Evolutionary conservation across 2,113 vertebrate species (phyloP).

Genomic region (Hippoglossus stenolepis): DNA sequence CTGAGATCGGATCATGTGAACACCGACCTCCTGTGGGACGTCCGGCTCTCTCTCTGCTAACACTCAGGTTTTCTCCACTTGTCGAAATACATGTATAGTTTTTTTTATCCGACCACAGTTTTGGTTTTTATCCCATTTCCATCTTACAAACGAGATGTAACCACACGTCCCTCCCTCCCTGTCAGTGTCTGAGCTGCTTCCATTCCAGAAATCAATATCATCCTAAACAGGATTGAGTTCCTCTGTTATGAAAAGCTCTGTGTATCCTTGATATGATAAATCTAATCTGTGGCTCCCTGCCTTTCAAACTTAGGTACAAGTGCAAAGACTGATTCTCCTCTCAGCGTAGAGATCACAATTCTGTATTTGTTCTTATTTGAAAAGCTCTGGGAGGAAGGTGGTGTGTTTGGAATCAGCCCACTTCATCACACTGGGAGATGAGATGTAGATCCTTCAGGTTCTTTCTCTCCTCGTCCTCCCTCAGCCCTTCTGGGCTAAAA

Average conservation of each 20-base stretch:
- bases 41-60: too few relatives aligned
- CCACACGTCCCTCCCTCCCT: too few relatives aligned
- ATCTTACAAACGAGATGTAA: too few relatives aligned
- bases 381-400: too few relatives aligned
- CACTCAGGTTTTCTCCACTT: too few relatives aligned
- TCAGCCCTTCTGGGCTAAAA: slow-evolving; percentile 25
- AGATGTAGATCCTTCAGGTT: slow-evolving; percentile 15
- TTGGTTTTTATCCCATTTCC: too few relatives aligned
- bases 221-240: slow-evolving; percentile 35
- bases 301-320: too few relatives aligned
- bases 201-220: slow-evolving; percentile 39
- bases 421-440: slow-evolving; percentile 36
- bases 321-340: too few relatives aligned
- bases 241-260: slow-evolving; percentile 11
- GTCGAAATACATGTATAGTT: too few relatives aligned
- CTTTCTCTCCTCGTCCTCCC: neutral
- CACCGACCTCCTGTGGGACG: too few relatives aligned
- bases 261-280: slow-evolving; percentile 22
- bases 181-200: neutral
- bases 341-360: neutral
- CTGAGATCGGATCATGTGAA: too few relatives aligned
- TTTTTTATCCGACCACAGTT: too few relatives aligned
- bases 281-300: slow-evolving; percentile 34
- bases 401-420: slow-evolving; percentile 26
- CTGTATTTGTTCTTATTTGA: neutral